These are phyloP conservation scores for Trissolcus brochymenae DNA, from an alignment of 2,888 invertebrate species.

Conservation along the genomic window DNA sequence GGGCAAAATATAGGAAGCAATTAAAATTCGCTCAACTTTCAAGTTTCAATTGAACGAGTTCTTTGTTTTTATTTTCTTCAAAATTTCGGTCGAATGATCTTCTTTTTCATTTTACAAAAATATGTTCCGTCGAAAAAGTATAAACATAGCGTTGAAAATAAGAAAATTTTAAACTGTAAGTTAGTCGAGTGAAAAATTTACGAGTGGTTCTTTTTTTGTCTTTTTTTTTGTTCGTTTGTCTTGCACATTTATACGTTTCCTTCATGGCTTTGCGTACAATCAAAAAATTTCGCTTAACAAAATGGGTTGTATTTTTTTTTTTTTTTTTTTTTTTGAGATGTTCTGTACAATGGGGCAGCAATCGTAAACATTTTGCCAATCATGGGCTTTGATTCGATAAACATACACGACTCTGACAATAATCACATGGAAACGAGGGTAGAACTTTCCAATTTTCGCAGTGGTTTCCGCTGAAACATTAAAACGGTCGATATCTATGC, in stretches of 20 bases:
- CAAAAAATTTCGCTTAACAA: slow-evolving; percentile 22
- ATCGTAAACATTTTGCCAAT: slow-evolving; percentile 50
- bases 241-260: too few relatives aligned
- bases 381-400: slow-evolving; percentile 39
- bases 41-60: too few relatives aligned
- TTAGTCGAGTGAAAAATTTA: slow-evolving; percentile 39
- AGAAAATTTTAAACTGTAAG: too few relatives aligned
- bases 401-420: slow-evolving; percentile 40
- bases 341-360: slow-evolving; percentile 45
- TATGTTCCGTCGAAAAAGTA: too few relatives aligned
- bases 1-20: too few relatives aligned
- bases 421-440: slow-evolving; percentile 51
- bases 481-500: slow-evolving; percentile 50
- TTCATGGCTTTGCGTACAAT: slow-evolving; percentile 31
- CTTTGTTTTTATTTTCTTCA: background rate
- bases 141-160: too few relatives aligned
- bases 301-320: slow-evolving; percentile 24
- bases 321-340: slow-evolving; percentile 26
- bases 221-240: too few relatives aligned
- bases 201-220: slow-evolving; percentile 12
- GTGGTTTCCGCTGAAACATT: slow-evolving; percentile 35
- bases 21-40: too few relatives aligned
- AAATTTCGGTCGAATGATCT: too few relatives aligned
- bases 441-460: slow-evolving; percentile 54
- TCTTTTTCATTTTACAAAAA: too few relatives aligned